Evolutionary conservation across 1,140 invertebrate species (phyloP).

Genomic region (Drosophila punjabiensis): DNA sequence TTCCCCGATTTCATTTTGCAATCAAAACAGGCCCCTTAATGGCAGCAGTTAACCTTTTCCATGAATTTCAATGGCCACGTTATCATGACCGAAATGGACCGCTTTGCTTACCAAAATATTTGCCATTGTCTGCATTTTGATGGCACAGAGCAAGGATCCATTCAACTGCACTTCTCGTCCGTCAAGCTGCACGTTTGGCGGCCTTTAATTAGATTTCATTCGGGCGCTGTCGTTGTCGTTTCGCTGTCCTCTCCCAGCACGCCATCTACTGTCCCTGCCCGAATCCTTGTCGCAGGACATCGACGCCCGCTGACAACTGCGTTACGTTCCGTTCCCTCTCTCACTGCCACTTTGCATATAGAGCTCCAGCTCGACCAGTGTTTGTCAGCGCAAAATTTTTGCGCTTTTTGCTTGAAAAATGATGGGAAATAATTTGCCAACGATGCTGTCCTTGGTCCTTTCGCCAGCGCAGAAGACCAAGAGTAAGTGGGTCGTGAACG

Average conservation of each 20-base stretch:
- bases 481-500: slow-evolving; percentile 67
- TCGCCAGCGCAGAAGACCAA: slow-evolving; percentile 46
- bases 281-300: slow-evolving; percentile 16
- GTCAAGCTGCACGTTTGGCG: slow-evolving; percentile 58
- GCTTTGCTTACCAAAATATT: slow-evolving; percentile 50
- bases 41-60: slow-evolving; percentile 3
- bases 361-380: slow-evolving; percentile 7
- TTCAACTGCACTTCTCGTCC: slow-evolving; percentile 49
- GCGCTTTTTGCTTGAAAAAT: slow-evolving; percentile 78
- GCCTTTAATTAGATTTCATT: slow-evolving; percentile 81
- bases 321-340: slow-evolving; percentile 9
- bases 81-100: slow-evolving; percentile 11
- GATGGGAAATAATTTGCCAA: slow-evolving; percentile 78
- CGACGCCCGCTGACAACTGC: slow-evolving; percentile 60
- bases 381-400: slow-evolving; percentile 56
- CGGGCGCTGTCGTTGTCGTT: slow-evolving; percentile 32
- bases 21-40: slow-evolving; percentile 17
- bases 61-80: slow-evolving; percentile 25
- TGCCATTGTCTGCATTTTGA: slow-evolving; percentile 22
- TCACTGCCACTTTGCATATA: slow-evolving; percentile 19
- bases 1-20: not conserved
- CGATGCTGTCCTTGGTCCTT: slow-evolving; percentile 42
- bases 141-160: slow-evolving; percentile 29
- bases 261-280: not conserved
- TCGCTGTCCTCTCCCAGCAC: slow-evolving; percentile 1